Percentiles rank a stretch among this genome's conserved stretches.
Conservation (phyloP, 2,113 vertebrate species). For the Cariama cristata region DNA sequence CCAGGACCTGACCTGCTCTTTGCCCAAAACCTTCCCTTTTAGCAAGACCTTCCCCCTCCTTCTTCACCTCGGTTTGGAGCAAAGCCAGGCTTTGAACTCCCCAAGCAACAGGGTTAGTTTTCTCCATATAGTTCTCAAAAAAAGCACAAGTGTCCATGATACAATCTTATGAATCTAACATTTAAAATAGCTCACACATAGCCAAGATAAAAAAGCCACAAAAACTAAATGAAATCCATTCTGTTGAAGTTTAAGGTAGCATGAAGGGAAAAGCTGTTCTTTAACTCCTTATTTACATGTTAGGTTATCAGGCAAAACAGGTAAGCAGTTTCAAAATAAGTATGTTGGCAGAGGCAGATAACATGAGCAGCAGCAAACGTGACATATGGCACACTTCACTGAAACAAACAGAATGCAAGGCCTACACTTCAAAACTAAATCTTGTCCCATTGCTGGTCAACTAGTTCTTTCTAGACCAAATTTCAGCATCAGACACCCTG, state of each 20-base stretch:
- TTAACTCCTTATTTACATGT: background rate
- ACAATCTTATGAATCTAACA: background rate
- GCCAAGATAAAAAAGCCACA: background rate
- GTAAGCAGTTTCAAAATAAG: background rate
- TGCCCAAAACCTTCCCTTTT: background rate
- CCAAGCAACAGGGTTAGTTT: background rate
- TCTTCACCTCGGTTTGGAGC: background rate
- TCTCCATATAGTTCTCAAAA: background rate
- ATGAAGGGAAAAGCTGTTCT: background rate
- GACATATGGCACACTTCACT: background rate
- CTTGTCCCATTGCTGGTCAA: background rate
- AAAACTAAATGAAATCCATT: background rate
- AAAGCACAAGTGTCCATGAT: background rate
- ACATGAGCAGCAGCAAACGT: background rate
- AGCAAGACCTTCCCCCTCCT: background rate
- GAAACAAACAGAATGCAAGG: background rate
- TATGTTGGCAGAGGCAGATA: background rate
- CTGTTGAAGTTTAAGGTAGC: background rate
- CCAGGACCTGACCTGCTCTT: background rate
- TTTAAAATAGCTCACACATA: background rate
- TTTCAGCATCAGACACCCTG: background rate
- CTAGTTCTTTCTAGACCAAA: background rate
- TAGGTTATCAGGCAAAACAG: background rate
- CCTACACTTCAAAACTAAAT: background rate
- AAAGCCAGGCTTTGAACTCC: background rate